Conservation (phyloP, 2,113 vertebrate genomes). For the Semnopithecus entellus region DNA sequence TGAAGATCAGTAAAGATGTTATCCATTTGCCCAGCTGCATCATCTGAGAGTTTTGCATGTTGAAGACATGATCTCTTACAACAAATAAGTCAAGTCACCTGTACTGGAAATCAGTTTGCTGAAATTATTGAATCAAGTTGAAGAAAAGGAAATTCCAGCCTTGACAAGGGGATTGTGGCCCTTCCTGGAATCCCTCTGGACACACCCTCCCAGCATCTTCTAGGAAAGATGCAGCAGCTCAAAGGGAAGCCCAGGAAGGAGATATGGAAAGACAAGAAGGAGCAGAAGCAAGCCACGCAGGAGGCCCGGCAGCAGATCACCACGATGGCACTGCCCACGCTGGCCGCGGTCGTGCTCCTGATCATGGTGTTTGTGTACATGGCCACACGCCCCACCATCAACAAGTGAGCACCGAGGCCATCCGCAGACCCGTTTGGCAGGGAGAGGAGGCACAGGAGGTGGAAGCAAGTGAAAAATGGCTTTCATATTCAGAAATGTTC, state of each 20-base stretch:
- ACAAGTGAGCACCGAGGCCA: slow-evolving; percentile 82
- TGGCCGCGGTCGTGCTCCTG: slow-evolving; percentile 91
- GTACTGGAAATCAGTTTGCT: slow-evolving; percentile 42
- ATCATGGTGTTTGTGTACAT: slow-evolving; percentile 96
- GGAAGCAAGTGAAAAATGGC: not conserved
- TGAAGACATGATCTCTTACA: not conserved
- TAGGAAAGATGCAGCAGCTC: slow-evolving; percentile 93
- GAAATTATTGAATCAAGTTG: slow-evolving; percentile 1
- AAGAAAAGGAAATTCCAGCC: slow-evolving; percentile 38
- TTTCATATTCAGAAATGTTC: slow-evolving; percentile 25
- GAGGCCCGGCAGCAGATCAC: slow-evolving; percentile 95
- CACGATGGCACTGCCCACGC: slow-evolving; percentile 93
- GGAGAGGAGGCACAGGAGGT: not conserved
- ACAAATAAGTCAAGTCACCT: slow-evolving; percentile 4
- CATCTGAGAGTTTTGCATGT: not conserved
- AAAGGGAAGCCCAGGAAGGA: slow-evolving; percentile 98
- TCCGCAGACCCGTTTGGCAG: not conserved
- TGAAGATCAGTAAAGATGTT: not conserved
- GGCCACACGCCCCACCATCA: slow-evolving; percentile 91
- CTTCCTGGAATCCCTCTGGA: not conserved
- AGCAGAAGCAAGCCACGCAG: slow-evolving; percentile 97
- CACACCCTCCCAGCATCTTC: not conserved
- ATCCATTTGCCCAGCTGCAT: rapidly evolving
- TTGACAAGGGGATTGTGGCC: not conserved
- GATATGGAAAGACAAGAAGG: slow-evolving; percentile 97